Evolutionary conservation across 2,797 vertebrate species (phyloP).

Genomic region (Acanthurus leucopareius): DNA sequence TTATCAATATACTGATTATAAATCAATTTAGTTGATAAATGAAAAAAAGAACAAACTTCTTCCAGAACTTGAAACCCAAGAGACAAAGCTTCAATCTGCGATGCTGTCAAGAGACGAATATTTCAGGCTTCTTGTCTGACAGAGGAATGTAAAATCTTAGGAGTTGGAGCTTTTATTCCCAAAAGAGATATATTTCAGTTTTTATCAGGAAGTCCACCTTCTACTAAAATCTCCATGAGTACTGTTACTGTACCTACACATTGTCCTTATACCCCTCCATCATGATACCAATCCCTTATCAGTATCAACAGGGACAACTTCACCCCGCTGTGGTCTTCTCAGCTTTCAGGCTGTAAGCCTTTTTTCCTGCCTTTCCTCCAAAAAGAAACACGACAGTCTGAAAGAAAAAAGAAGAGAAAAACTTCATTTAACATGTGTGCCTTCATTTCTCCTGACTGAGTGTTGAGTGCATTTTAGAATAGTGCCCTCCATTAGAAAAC

Average conservation of each 20-base stretch:
- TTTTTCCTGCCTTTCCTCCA: constrained; percentile 77
- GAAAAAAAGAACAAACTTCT: constrained; percentile 50
- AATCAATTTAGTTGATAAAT: constrained; percentile 8
- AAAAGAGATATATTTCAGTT: constrained; percentile 6
- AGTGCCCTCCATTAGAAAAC: no score
- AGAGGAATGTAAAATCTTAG: constrained; percentile 10
- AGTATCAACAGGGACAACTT: constrained; percentile 30
- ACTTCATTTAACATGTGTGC: background rate
- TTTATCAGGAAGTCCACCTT: constrained; percentile 16
- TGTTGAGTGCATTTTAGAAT: no score
- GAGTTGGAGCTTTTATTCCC: constrained; percentile 16
- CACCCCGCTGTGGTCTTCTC: constrained; percentile 52
- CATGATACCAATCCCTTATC: constrained; percentile 38
- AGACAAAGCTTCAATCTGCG: background rate
- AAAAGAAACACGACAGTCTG: constrained; percentile 77
- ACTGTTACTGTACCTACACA: background rate
- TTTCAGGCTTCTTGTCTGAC: background rate
- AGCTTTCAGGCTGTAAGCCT: constrained; percentile 50
- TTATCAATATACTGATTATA: constrained; percentile 16
- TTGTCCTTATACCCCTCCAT: constrained; percentile 42
- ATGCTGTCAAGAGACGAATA: constrained; percentile 7
- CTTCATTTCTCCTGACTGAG: background rate
- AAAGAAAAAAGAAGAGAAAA: constrained; percentile 41
- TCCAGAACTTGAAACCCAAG: constrained; percentile 12
- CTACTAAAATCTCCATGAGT: constrained; percentile 19